These are phyloP conservation scores for Solenopsis invicta DNA, from an alignment of 1,140 invertebrate species.

Conservation along the genomic window DNA sequence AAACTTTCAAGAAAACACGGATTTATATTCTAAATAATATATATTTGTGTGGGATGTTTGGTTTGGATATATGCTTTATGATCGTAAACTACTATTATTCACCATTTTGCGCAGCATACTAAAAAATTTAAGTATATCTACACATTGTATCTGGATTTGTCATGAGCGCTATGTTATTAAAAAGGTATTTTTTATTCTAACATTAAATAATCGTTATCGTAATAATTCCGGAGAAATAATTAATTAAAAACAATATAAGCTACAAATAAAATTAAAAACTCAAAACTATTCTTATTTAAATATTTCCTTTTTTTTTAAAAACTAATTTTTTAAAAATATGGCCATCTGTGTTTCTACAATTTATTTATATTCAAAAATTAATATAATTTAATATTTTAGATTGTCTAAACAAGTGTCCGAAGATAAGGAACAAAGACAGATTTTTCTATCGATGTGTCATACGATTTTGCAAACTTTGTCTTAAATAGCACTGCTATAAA, in stretches of 20 bases:
- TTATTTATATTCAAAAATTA: slow-evolving; percentile 38
- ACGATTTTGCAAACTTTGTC: slow-evolving; percentile 92
- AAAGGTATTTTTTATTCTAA: slow-evolving; percentile 87
- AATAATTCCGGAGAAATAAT: not conserved
- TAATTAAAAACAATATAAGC: not conserved
- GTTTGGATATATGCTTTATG: slow-evolving; percentile 92
- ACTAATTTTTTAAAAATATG: slow-evolving; percentile 2
- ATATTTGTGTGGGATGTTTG: slow-evolving; percentile 88
- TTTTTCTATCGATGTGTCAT: slow-evolving; percentile 94
- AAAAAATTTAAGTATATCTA: slow-evolving; percentile 93
- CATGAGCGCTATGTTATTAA: slow-evolving; percentile 90
- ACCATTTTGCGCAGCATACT: slow-evolving; percentile 94
- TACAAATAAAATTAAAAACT: slow-evolving; percentile 17
- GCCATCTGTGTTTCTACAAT: not conserved
- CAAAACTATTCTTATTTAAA: not conserved
- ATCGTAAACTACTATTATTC: slow-evolving; percentile 94
- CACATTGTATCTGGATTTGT: slow-evolving; percentile 93
- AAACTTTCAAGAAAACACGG: slow-evolving; percentile 14
- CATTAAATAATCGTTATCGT: slow-evolving; percentile 32
- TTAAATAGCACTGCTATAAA: slow-evolving; percentile 86
- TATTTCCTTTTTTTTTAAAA: slow-evolving; percentile 5
- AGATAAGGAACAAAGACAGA: slow-evolving; percentile 85
- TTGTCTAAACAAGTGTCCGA: slow-evolving; percentile 82
- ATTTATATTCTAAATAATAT: not conserved
- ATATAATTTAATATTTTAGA: slow-evolving; percentile 79